Evolutionary conservation across 2,113 vertebrate genomes (phyloP).

Genomic region (Myocastor coypus): DNA sequence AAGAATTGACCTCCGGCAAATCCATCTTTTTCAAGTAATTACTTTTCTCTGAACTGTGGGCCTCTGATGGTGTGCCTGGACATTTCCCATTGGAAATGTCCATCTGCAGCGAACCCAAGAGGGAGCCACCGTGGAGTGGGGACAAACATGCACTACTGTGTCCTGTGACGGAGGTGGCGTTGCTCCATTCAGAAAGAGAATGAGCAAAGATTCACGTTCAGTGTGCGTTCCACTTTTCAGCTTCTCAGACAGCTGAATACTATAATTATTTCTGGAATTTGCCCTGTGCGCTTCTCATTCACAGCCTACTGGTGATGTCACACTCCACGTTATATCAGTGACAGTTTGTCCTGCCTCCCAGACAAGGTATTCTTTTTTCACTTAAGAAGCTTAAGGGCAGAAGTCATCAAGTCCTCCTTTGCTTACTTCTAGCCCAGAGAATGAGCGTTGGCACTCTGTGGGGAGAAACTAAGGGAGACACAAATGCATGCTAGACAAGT

Average conservation of each 20-base stretch:
- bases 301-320: slow-evolving; percentile 69
- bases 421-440: background rate
- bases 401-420: slow-evolving; percentile 52
- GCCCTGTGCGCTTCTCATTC: slow-evolving; percentile 64
- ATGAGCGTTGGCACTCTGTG: slow-evolving; percentile 61
- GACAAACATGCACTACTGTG: fast-evolving
- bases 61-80: background rate
- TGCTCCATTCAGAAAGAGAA: slow-evolving; percentile 50
- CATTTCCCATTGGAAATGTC: too few species aligned
- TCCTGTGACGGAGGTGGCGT: background rate
- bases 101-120: fast-evolving
- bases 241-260: slow-evolving; percentile 67
- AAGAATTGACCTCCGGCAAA: background rate
- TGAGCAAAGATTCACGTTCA: slow-evolving; percentile 26
- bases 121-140: fast-evolving
- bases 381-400: background rate
- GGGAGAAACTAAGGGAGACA: background rate
- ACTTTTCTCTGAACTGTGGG: background rate
- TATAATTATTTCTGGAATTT: slow-evolving; percentile 64
- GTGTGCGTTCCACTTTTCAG: slow-evolving; percentile 13
- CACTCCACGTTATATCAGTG: background rate
- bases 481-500: background rate
- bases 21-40: background rate
- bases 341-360: background rate
- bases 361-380: background rate